These are phyloP conservation scores for Mallotus villosus DNA, from an alignment of 2,797 vertebrate genomes.

Conservation along the genomic window DNA sequence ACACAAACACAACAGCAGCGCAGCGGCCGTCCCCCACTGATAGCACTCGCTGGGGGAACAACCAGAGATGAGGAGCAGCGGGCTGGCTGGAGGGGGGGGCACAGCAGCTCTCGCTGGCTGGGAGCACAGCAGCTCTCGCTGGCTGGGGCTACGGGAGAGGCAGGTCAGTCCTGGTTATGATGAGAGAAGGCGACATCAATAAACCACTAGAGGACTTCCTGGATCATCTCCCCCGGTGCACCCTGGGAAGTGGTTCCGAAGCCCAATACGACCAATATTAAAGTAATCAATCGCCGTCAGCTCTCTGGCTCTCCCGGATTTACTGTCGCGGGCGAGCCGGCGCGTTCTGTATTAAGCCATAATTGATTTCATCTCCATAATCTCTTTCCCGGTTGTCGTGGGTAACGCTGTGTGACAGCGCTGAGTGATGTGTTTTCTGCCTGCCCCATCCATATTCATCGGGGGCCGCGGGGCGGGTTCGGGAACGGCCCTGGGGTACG, in stretches of 20 bases:
- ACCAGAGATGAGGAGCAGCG: too few relatives aligned
- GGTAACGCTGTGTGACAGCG: constrained; percentile 78
- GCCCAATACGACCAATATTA: constrained; percentile 70
- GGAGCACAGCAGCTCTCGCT: not conserved
- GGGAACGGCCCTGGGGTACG: constrained; percentile 48
- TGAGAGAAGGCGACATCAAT: constrained; percentile 68
- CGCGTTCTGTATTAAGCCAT: constrained; percentile 76
- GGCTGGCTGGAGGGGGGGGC: too few relatives aligned
- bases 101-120: not conserved
- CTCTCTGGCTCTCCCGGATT: constrained; percentile 70
- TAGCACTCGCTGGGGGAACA: too few relatives aligned
- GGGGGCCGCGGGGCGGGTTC: constrained; percentile 40
- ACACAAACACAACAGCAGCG: too few relatives aligned
- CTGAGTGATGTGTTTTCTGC: constrained; percentile 74
- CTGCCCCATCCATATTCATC: too few relatives aligned
- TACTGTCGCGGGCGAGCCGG: constrained; percentile 71
- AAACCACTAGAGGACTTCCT: constrained; percentile 59
- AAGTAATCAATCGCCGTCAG: constrained; percentile 79
- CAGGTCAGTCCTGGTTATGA: constrained; percentile 59
- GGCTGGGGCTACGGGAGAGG: constrained; percentile 25
- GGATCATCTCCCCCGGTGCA: constrained; percentile 60
- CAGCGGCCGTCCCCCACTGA: too few relatives aligned
- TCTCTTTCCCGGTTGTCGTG: constrained; percentile 75
- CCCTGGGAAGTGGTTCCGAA: constrained; percentile 44
- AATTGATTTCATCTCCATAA: constrained; percentile 85